Conservation (phyloP, 2,797 vertebrate species). For the Prunella strophiata region DNA sequence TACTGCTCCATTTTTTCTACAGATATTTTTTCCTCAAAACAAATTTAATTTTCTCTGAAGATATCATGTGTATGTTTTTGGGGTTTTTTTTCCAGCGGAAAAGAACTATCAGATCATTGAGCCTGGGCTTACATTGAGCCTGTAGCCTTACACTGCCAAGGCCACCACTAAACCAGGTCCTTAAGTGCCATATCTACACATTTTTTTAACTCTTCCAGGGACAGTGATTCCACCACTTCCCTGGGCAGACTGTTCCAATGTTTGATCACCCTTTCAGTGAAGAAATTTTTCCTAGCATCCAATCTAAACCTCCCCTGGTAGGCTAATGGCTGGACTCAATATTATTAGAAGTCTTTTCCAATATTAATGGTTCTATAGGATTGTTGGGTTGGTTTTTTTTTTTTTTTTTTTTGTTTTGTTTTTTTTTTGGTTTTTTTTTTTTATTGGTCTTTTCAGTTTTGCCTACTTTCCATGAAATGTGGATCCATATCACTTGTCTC, state of each 20-base stretch:
- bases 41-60: not conserved
- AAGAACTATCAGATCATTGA: not conserved
- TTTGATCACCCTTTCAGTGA: not conserved
- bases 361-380: not conserved
- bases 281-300: not conserved
- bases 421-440: not conserved
- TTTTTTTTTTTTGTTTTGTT: not conserved
- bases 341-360: not conserved
- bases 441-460: not conserved
- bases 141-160: not conserved
- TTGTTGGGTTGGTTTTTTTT: not conserved
- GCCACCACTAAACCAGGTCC: not conserved
- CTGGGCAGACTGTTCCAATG: not conserved
- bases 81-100: not conserved
- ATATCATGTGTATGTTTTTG: not conserved
- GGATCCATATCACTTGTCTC: not conserved
- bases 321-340: not conserved
- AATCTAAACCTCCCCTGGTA: not conserved
- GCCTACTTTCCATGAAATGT: not conserved
- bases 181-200: too few relatives aligned
- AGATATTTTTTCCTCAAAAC: not conserved
- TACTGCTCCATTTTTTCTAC: not conserved
- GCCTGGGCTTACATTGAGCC: too few relatives aligned
- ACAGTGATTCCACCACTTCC: not conserved
- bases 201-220: not conserved